A percentile compares a stretch with the other conserved stretches of the same genome.
Evolutionary conservation across 2,888 invertebrate species (phyloP).

Genomic region (Leptothorax acervorum): DNA sequence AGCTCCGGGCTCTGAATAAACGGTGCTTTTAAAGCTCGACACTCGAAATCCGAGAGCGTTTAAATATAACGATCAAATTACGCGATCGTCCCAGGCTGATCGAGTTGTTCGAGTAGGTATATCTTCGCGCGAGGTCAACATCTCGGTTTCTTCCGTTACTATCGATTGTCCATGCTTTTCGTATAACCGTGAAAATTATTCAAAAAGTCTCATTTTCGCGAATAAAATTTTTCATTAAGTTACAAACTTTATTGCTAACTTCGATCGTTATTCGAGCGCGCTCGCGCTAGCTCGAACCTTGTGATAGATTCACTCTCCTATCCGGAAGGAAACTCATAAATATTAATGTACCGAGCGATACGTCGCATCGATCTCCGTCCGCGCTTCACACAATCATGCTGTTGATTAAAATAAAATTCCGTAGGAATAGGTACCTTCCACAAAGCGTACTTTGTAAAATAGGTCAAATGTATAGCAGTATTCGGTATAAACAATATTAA

Average conservation of each 20-base stretch:
- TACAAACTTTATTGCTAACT: neutral
- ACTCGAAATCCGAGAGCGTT: slow-evolving; percentile 37
- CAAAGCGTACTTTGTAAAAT: slow-evolving; percentile 12
- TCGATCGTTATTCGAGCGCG: slow-evolving; percentile 12
- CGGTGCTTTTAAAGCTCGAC: slow-evolving; percentile 11
- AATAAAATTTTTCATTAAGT: neutral
- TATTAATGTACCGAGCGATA: slow-evolving; percentile 51
- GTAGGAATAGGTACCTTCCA: neutral
- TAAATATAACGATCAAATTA: slow-evolving; percentile 30
- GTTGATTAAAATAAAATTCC: slow-evolving; percentile 50
- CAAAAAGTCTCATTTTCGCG: neutral
- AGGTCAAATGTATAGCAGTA: neutral
- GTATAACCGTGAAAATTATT: neutral
- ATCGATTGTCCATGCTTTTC: neutral
- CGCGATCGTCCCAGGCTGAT: slow-evolving; percentile 9
- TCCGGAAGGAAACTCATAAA: slow-evolving; percentile 49
- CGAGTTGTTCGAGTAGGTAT: slow-evolving; percentile 11
- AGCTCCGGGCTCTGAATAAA: slow-evolving; percentile 6
- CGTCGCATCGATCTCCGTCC: slow-evolving; percentile 51
- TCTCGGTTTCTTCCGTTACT: slow-evolving; percentile 19
- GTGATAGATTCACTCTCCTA: slow-evolving; percentile 21
- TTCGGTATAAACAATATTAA: neutral
- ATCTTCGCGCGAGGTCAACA: neutral
- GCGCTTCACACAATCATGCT: slow-evolving; percentile 40
- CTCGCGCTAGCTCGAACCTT: neutral